phyloP scores from a whole-genome alignment of 2,113 vertebrate genomes.

The Tragulus kanchil region DNA sequence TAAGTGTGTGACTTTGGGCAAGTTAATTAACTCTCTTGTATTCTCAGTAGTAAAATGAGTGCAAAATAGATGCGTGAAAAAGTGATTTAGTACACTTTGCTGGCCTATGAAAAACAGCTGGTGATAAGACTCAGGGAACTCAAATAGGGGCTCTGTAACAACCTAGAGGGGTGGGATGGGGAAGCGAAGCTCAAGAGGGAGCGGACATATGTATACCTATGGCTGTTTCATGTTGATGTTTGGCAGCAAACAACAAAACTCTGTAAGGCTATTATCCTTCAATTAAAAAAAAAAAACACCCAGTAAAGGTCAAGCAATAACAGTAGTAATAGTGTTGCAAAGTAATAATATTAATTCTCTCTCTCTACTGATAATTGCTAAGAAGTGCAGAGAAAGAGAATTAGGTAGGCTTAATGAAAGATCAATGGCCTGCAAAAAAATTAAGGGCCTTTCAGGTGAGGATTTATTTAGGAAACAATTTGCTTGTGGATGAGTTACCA shows the following conservation, averaged over 20 bases:
- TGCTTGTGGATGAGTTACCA: not conserved
- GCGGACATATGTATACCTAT: no score
- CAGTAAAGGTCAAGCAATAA: not conserved
- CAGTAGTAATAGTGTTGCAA: not conserved
- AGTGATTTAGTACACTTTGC: not conserved
- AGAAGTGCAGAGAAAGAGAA: not conserved
- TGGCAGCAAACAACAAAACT: no score
- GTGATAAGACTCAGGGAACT: no score
- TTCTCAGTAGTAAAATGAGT: conserved; percentile 36
- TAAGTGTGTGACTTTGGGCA: not conserved
- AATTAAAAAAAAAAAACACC: not conserved
- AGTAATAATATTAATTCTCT: conserved; percentile 27
- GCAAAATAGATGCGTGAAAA: not conserved
- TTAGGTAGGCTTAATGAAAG: not conserved
- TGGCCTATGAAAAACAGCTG: not conserved
- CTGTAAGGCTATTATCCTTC: no score
- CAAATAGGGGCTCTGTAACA: no score
- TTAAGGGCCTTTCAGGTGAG: not conserved
- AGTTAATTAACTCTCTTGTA: not conserved
- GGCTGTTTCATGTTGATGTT: no score
- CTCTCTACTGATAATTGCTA: not conserved
- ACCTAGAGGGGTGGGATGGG: no score
- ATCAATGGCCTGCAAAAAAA: not conserved
- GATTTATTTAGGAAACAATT: conserved; percentile 4
- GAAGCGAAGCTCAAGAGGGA: no score